phyloP scores from a whole-genome alignment of 2,888 invertebrate species.

The Stenurella melanura region DNA sequence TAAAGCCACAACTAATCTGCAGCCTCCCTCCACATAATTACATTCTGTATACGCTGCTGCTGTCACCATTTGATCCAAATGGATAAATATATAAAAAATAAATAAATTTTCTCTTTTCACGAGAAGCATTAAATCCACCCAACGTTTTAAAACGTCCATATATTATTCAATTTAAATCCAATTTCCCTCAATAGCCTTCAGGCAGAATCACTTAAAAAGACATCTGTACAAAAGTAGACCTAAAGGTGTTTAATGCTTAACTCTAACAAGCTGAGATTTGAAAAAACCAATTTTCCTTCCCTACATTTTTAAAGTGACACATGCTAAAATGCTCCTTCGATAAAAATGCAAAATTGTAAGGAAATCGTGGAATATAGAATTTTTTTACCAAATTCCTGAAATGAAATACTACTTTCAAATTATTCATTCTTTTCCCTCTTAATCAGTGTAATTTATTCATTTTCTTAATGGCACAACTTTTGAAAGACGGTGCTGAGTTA shows the following conservation, averaged over 20 bases:
- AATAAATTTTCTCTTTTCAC: not conserved
- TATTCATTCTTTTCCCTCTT: not conserved
- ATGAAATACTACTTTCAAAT: not conserved
- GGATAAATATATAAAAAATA: not conserved
- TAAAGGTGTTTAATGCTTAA: slow-evolving; percentile 1
- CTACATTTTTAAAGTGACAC: not conserved
- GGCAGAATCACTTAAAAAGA: slow-evolving; percentile 6
- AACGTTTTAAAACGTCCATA: not conserved
- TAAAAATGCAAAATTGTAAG: not conserved
- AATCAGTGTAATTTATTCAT: slow-evolving; percentile 7
- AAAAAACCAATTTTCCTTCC: not conserved
- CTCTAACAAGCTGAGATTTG: not conserved
- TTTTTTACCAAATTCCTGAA: not conserved
- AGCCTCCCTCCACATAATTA: not conserved
- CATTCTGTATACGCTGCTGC: not conserved
- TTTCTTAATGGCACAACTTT: slow-evolving; percentile 6
- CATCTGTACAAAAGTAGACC: not conserved
- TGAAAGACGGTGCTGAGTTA: not conserved
- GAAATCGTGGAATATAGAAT: not conserved
- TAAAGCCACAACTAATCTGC: not conserved
- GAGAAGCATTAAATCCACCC: not conserved
- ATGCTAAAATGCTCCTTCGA: not conserved
- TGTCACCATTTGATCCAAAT: not conserved
- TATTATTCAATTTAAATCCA: slow-evolving; percentile 5
- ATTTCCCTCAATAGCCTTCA: not conserved